A percentile compares a stretch with the other conserved stretches of the same genome.
These are phyloP conservation scores for Ennomos erosarius DNA, from an alignment of 2,888 invertebrate species.

Conservation along the genomic window DNA sequence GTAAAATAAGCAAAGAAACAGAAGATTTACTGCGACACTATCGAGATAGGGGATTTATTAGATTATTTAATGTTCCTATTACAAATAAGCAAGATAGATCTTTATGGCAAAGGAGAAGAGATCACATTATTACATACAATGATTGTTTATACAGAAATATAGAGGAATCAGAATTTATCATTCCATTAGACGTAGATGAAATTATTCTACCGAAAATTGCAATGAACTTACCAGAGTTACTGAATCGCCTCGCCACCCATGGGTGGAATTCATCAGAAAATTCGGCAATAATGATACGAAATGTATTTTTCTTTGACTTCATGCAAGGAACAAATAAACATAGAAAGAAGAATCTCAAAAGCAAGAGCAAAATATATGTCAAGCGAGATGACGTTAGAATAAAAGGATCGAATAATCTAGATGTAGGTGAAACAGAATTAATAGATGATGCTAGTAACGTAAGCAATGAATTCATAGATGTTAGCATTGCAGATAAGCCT, in stretches of 20 bases:
- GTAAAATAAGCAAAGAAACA: conserved; percentile 83
- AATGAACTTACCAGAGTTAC: conserved; percentile 84
- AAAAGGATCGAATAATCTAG: conserved; percentile 49
- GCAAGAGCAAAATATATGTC: conserved; percentile 62
- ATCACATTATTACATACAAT: conserved; percentile 91
- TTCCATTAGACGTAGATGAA: conserved; percentile 91
- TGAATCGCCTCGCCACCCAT: conserved; percentile 71
- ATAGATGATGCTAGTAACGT: conserved; percentile 55
- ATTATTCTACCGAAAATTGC: conserved; percentile 87
- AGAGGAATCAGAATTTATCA: conserved; percentile 85
- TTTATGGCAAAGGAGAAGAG: conserved; percentile 88
- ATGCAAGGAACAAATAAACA: conserved; percentile 66
- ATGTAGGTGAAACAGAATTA: conserved; percentile 65
- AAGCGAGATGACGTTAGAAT: conserved; percentile 78
- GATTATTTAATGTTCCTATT: conserved; percentile 82
- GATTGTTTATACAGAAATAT: conserved; percentile 91
- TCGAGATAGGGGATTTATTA: conserved; percentile 73
- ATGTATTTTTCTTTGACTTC: conserved; percentile 89
- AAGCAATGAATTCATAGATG: conserved; percentile 60
- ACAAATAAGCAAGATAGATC: conserved; percentile 69
- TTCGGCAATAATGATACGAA: conserved; percentile 87
- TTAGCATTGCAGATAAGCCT: conserved; percentile 43
- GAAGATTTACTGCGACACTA: conserved; percentile 85
- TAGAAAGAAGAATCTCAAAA: conserved; percentile 49
- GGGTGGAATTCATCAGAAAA: conserved; percentile 78